These are phyloP conservation scores for Notiomystis cincta DNA, from an alignment of 2,113 vertebrate species.

Conservation along the genomic window DNA sequence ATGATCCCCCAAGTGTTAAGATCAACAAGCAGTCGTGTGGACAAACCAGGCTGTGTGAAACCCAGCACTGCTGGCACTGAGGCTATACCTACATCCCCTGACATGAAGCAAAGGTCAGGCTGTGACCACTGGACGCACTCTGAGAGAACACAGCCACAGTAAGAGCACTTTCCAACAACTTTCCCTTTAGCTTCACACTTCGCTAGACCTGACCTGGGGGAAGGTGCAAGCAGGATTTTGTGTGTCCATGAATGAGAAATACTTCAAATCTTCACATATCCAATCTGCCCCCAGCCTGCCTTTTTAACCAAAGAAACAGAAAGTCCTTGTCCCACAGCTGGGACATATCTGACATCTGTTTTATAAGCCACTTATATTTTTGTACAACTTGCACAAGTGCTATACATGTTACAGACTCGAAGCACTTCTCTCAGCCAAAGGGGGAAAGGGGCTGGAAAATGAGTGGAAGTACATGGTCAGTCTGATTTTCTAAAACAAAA, in stretches of 20 bases:
- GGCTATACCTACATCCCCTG: not conserved
- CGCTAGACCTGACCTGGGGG: not conserved
- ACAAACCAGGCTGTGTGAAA: not conserved
- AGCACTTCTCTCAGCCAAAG: not conserved
- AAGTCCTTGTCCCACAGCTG: not conserved
- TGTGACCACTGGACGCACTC: not conserved
- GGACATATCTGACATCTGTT: not conserved
- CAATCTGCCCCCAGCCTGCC: no score
- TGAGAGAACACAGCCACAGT: not conserved
- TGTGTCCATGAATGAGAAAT: not conserved
- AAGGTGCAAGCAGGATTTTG: not conserved
- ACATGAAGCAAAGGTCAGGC: not conserved
- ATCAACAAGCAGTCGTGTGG: not conserved
- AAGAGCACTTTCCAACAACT: accelerated
- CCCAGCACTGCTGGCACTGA: not conserved
- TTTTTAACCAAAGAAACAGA: not conserved
- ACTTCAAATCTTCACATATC: not conserved
- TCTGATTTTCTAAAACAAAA: not conserved
- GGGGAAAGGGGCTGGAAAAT: not conserved
- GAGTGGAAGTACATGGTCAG: not conserved
- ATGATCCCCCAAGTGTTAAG: not conserved
- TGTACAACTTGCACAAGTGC: not conserved
- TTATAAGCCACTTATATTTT: not conserved
- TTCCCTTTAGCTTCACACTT: not conserved
- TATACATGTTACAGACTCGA: not conserved